Percentiles rank a stretch among this genome's conserved stretches.
Evolutionary conservation across 2,888 invertebrate genomes (phyloP).

Genomic region (Apamea crenata): DNA sequence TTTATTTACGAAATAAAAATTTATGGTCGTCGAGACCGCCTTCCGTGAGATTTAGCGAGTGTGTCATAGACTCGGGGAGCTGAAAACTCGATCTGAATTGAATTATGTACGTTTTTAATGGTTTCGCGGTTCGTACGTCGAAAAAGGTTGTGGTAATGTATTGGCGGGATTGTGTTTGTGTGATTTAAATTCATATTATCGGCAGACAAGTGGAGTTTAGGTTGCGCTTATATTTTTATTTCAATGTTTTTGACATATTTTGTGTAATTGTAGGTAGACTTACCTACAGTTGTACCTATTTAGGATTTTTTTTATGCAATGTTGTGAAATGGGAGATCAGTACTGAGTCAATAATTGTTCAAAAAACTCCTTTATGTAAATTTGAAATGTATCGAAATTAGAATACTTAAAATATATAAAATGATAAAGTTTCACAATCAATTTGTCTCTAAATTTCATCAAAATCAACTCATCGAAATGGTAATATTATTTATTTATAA

Average conservation of each 20-base stretch:
- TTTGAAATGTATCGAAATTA: neutral
- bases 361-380: neutral
- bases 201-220: constrained; percentile 69
- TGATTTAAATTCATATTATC: constrained; percentile 81
- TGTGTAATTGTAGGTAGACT: constrained; percentile 8
- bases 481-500: constrained; percentile 8
- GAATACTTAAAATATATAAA: neutral
- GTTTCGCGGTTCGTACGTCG: constrained; percentile 80
- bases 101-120: constrained; percentile 87
- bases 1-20: constrained; percentile 89
- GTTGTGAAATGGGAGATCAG: neutral
- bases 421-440: neutral
- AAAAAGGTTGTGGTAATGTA: constrained; percentile 82
- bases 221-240: constrained; percentile 61
- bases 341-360: neutral
- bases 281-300: neutral
- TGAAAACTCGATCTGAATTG: constrained; percentile 85
- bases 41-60: constrained; percentile 89
- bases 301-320: neutral
- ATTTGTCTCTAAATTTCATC: constrained; percentile 2
- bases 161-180: constrained; percentile 79
- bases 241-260: constrained; percentile 34
- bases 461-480: constrained; percentile 1
- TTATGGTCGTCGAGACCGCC: constrained; percentile 87
- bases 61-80: constrained; percentile 87